These are phyloP conservation scores for Corynorhinus townsendii DNA, from an alignment of 2,113 vertebrate genomes.

Conservation along the genomic window DNA sequence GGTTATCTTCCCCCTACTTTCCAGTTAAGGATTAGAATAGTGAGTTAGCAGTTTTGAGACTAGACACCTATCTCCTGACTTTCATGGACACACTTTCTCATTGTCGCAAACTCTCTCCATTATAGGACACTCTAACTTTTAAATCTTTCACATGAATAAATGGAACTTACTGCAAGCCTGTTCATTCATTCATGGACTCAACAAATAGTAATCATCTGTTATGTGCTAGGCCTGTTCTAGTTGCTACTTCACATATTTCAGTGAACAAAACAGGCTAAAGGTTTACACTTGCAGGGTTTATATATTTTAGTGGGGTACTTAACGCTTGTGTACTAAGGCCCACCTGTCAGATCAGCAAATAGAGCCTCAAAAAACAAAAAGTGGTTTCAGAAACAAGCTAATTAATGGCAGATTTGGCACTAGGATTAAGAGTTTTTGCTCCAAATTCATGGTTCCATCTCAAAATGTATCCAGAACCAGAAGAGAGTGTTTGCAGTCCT, in stretches of 20 bases:
- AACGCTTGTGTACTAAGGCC: background rate
- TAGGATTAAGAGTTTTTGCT: background rate
- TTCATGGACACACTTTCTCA: accelerated
- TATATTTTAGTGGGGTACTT: background rate
- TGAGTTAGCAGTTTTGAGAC: background rate
- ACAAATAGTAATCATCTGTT: background rate
- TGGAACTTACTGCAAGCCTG: background rate
- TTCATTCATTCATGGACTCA: background rate
- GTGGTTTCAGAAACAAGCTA: background rate
- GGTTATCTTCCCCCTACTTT: background rate
- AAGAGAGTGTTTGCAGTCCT: background rate
- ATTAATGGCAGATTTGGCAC: background rate
- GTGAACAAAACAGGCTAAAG: background rate
- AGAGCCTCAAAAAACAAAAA: background rate
- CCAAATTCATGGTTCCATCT: background rate
- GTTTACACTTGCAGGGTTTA: background rate
- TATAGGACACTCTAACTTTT: background rate
- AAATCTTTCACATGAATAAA: background rate
- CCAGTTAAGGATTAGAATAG: background rate
- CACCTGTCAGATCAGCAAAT: background rate
- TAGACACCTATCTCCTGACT: background rate
- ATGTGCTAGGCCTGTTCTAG: background rate
- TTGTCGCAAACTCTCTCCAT: background rate
- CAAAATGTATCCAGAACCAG: background rate
- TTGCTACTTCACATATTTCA: background rate